Percentiles rank a stretch among this genome's conserved stretches.
These are phyloP conservation scores for Choloepus didactylus DNA, from an alignment of 2,797 vertebrate species.

Conservation along the genomic window DNA sequence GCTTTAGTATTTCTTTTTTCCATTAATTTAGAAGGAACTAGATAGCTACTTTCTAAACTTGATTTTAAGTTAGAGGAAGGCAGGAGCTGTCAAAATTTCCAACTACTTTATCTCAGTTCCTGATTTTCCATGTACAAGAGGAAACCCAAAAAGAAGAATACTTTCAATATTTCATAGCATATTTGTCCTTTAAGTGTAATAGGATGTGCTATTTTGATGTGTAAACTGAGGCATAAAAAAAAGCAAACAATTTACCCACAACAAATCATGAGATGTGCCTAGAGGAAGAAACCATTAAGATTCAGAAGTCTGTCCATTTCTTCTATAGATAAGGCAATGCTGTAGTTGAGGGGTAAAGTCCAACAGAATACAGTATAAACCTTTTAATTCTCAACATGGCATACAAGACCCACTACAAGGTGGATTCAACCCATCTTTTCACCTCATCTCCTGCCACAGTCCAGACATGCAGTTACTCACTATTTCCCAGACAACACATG, in stretches of 20 bases:
- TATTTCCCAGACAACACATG: background rate
- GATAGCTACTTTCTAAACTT: constrained; percentile 48
- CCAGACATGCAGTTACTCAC: background rate
- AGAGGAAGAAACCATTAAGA: background rate
- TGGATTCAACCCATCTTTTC: background rate
- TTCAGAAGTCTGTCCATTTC: background rate
- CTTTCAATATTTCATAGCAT: constrained; percentile 6
- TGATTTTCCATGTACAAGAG: constrained; percentile 60
- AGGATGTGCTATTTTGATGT: constrained; percentile 10
- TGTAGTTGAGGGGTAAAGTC: background rate
- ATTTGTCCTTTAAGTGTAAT: constrained; percentile 4
- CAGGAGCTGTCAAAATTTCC: constrained; percentile 47
- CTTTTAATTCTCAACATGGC: background rate
- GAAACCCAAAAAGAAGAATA: constrained; percentile 35
- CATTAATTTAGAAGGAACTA: constrained; percentile 57
- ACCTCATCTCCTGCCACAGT: background rate
- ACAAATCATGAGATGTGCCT: background rate
- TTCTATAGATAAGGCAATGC: background rate
- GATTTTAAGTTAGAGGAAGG: constrained; percentile 56
- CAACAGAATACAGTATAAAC: background rate
- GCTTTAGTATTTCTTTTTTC: constrained; percentile 39
- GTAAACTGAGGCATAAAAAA: constrained; percentile 27
- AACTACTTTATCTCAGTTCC: constrained; percentile 34
- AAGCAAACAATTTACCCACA: constrained; percentile 1
- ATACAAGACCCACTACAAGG: background rate